phyloP scores from a whole-genome alignment of 2,888 invertebrate species.

The Lamellibrachia columna region DNA sequence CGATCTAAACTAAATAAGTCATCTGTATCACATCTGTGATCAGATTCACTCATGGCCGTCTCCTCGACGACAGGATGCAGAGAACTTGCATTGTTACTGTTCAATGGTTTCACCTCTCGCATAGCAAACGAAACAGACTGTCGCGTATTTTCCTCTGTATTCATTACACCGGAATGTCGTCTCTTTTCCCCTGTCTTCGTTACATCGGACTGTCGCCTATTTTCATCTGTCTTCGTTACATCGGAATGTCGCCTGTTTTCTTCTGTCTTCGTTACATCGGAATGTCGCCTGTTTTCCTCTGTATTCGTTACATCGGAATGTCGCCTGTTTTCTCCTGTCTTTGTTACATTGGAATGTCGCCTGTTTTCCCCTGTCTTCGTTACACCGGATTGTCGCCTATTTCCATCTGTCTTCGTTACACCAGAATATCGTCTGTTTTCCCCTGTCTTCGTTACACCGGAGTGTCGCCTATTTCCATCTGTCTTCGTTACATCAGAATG shows the following conservation, averaged over 20 bases:
- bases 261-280: background rate
- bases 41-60: background rate
- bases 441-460: too few species aligned
- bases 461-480: too few species aligned
- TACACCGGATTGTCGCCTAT: background rate
- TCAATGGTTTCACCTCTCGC: background rate
- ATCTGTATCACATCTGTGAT: background rate
- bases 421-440: too few species aligned
- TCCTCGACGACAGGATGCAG: background rate
- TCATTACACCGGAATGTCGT: background rate
- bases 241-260: background rate
- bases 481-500: too few species aligned
- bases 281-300: background rate
- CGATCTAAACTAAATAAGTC: background rate
- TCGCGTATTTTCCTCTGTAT: background rate
- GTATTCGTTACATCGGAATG: background rate
- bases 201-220: background rate
- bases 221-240: background rate
- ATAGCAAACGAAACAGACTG: background rate
- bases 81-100: background rate
- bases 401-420: background rate
- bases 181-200: background rate
- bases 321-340: background rate
- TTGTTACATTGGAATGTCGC: background rate
- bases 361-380: background rate